These are phyloP conservation scores for Willisornis vidua DNA, from an alignment of 2,113 vertebrate genomes.

Conservation along the genomic window DNA sequence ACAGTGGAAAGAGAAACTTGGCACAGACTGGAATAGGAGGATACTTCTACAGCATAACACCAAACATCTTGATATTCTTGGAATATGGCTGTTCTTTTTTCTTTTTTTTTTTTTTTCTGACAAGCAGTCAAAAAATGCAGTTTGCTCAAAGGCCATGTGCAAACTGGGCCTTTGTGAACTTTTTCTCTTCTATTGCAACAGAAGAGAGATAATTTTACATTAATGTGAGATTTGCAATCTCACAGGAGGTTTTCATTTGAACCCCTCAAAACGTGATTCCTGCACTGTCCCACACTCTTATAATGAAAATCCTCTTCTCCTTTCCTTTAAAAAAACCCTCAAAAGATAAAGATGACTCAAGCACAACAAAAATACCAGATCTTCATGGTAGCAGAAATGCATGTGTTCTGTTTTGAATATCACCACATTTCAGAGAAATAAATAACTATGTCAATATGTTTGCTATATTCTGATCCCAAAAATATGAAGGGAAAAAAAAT, in stretches of 20 bases:
- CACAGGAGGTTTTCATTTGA: not conserved
- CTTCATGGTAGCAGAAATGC: not conserved
- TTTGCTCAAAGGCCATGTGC: not conserved
- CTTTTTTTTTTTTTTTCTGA: not conserved
- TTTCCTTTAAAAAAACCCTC: not conserved
- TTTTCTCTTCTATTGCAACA: not conserved
- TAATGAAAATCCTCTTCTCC: not conserved
- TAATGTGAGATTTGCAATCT: not conserved
- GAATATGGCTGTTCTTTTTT: not conserved
- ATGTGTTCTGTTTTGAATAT: not conserved
- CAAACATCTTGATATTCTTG: not conserved
- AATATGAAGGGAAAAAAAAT: not conserved
- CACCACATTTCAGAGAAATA: not conserved
- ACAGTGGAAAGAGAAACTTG: not conserved
- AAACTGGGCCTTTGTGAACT: not conserved
- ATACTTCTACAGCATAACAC: not conserved
- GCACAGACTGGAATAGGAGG: not conserved
- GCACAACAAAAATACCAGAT: not conserved
- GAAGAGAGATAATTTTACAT: not conserved
- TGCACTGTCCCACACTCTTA: not conserved
- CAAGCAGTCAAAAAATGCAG: not conserved
- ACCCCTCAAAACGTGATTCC: not conserved
- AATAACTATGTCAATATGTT: not conserved
- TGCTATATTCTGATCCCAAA: not conserved
- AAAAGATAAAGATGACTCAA: not conserved